These are phyloP conservation scores for Melanostoma mellinum DNA, from an alignment of 2,888 invertebrate species.

Conservation along the genomic window DNA sequence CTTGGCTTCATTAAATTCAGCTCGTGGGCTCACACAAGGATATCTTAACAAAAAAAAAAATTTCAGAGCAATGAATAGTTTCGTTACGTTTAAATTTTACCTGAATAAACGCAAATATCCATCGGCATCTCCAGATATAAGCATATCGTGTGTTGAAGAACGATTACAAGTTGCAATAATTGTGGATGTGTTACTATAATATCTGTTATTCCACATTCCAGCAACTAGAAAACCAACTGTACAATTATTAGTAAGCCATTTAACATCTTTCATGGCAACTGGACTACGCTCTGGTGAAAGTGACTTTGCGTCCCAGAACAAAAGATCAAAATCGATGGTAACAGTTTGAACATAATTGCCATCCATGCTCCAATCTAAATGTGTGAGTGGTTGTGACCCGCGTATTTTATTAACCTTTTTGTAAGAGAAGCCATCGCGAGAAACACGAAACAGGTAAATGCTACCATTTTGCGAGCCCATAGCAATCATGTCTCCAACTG, in stretches of 20 bases:
- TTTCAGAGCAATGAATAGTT: not conserved
- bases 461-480: slow-evolving; percentile 94
- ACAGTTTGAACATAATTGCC: slow-evolving; percentile 94
- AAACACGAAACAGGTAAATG: slow-evolving; percentile 91
- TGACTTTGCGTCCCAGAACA: slow-evolving; percentile 96
- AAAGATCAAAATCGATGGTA: slow-evolving; percentile 93
- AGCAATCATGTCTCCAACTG: slow-evolving; percentile 93
- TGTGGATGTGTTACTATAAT: slow-evolving; percentile 93
- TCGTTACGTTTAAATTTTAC: slow-evolving; percentile 79
- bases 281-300: slow-evolving; percentile 93
- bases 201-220: slow-evolving; percentile 95
- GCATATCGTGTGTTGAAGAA: slow-evolving; percentile 91
- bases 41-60: slow-evolving; percentile 83
- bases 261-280: slow-evolving; percentile 94
- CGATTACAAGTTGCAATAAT: slow-evolving; percentile 91
- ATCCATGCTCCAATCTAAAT: slow-evolving; percentile 95
- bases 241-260: slow-evolving; percentile 94
- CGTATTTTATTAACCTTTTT: slow-evolving; percentile 94
- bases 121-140: slow-evolving; percentile 94
- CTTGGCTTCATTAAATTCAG: slow-evolving; percentile 94
- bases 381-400: slow-evolving; percentile 91
- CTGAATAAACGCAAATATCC: slow-evolving; percentile 93
- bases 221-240: slow-evolving; percentile 94
- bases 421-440: slow-evolving; percentile 94
- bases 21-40: slow-evolving; percentile 92